Percentiles rank a stretch among this genome's conserved stretches.
phyloP scores from a whole-genome alignment of 2,888 invertebrate species.

The Laothoe populi region DNA sequence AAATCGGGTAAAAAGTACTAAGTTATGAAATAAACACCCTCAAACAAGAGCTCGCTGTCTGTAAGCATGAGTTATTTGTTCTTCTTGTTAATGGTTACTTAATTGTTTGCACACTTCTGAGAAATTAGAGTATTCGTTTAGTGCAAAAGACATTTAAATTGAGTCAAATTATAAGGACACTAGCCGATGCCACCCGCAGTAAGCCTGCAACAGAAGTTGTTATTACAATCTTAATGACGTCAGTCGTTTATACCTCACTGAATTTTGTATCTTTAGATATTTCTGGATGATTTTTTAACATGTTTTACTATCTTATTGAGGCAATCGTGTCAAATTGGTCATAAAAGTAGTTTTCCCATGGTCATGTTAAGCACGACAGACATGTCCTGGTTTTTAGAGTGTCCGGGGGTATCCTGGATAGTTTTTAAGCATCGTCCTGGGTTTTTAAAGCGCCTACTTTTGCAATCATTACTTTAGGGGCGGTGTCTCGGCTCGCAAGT shows the following conservation, averaged over 20 bases:
- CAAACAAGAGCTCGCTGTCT: not conserved
- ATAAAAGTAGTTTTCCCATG: no score
- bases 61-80: conserved; percentile 6
- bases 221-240: conserved; percentile 55
- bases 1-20: no score
- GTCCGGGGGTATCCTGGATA: no score
- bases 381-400: no score
- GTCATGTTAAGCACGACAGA: no score
- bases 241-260: conserved; percentile 36
- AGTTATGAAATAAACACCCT: no score
- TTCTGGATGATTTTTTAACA: conserved; percentile 29
- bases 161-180: conserved; percentile 5
- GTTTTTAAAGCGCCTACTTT: no score
- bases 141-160: not conserved
- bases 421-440: no score
- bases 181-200: not conserved
- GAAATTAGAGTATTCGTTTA: not conserved
- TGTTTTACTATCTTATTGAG: not conserved
- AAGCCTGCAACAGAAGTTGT: conserved; percentile 56
- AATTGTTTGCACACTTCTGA: not conserved
- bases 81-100: not conserved
- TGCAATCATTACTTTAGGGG: no score
- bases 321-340: not conserved
- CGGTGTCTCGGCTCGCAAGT: no score
- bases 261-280: conserved; percentile 30